A percentile compares a stretch with the other conserved stretches of the same genome.
Conservation (phyloP, 2,113 vertebrate genomes). For the Malurus elegans region DNA sequence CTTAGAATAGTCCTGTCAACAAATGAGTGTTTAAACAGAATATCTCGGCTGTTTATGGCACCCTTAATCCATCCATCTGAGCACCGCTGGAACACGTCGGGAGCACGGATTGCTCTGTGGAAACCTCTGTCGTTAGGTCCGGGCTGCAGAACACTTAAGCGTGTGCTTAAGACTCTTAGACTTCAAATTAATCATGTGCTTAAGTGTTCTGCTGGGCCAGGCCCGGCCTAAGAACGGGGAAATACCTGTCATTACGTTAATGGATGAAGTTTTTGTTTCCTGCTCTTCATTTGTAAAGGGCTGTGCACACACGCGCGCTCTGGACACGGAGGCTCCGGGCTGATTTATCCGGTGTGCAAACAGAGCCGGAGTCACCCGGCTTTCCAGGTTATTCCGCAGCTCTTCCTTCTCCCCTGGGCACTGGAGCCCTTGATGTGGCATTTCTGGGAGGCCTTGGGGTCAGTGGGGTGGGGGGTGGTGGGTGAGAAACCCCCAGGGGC, state of each 20-base stretch:
- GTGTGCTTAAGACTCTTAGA: slow-evolving; percentile 61
- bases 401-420: neutral
- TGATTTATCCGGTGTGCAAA: neutral
- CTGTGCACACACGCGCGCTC: neutral
- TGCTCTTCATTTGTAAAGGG: slow-evolving; percentile 26
- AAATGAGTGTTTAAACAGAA: slow-evolving; percentile 70
- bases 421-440: neutral
- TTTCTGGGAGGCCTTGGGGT: neutral
- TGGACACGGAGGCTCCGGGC: neutral
- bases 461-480: accelerated
- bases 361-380: neutral
- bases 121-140: slow-evolving; percentile 46
- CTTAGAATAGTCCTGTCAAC: slow-evolving; percentile 73
- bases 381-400: neutral
- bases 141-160: slow-evolving; percentile 41
- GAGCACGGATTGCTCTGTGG: neutral
- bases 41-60: slow-evolving; percentile 63
- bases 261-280: slow-evolving; percentile 55
- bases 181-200: slow-evolving; percentile 66
- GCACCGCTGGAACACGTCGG: neutral
- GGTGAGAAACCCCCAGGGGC: neutral
- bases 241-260: slow-evolving; percentile 36
- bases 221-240: slow-evolving; percentile 12
- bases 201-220: slow-evolving; percentile 6
- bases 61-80: slow-evolving; percentile 56